Base-by-base conservation (phyloP, 2,113 vertebrate genomes). In the Xyliphius kryptos region DNA sequence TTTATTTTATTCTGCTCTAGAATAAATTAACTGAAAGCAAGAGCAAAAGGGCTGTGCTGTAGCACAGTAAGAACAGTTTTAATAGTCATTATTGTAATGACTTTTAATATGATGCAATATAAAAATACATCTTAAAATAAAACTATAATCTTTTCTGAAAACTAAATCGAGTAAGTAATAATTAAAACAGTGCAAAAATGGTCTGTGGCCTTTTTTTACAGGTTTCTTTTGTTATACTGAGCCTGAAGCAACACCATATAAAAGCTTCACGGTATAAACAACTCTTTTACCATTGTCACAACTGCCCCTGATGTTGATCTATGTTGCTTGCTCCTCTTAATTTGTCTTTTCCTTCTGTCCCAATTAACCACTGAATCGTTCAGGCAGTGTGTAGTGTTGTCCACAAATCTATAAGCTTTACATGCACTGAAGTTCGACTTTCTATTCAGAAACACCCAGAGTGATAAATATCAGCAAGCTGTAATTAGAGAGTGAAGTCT, bases 401-500 rank as follows among this genome's bases (percentile, higher is more conserved):
- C n/a, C n/a, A n/a, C n/a, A n/a, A n/a, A n/a, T n/a, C n/a, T n/a
- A n/a, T n/a, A n/a, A n/a, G n/a, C n/a, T n/a, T n/a, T n/a, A n/a
- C n/a, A n/a, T n/a, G n/a, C n/a, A n/a, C n/a, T n/a, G n/a, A n/a
- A n/a, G n/a, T n/a, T n/a, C n/a, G n/a, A n/a, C n/a, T n/a, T n/a
- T n/a, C n/a, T n/a, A n/a, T n/a, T n/a, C n/a, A n/a, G n/a, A n/a
- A n/a, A n/a, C n/a, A 49, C 52, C 16, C 44, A 0, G n/a, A 26
- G 60, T 69, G 67, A 69, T 69, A 44, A 69, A 69, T 55, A 48
- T 16, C 60, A 69, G 17, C 16, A 36, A 49, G 50, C 69, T 37
- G 61, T 5, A 76, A 74, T 78, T 67, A 68, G 48, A 13, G 38
- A 65, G 47, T 17, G 40, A 62, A 67, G 61, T 72, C 43, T 69